Evolutionary conservation across 2,113 vertebrate species (phyloP).

Genomic region (Antechinus stuartii): DNA sequence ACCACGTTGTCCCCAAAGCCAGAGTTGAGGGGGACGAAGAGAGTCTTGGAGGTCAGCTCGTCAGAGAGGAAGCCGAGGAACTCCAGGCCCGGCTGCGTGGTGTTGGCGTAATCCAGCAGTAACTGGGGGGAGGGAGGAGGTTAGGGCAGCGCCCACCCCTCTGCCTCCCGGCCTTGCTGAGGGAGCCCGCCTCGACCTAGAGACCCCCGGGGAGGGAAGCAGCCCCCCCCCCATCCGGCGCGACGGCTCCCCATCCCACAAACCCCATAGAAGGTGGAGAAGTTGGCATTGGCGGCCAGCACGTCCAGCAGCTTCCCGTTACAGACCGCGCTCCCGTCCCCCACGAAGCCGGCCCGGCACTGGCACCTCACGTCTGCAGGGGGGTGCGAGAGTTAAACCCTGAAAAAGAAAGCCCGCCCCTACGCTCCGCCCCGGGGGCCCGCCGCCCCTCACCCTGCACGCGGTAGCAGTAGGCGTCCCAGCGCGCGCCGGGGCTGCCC

Average conservation of each 20-base stretch:
- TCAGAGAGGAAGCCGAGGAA: conserved; percentile 89
- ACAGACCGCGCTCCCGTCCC: conserved; percentile 90
- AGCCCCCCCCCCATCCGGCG: background rate
- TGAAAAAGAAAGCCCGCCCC: background rate
- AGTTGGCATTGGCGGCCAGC: conserved; percentile 87
- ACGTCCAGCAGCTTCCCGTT: conserved; percentile 91
- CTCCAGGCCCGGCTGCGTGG: conserved; percentile 84
- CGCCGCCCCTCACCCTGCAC: conserved; percentile 82
- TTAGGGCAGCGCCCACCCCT: background rate
- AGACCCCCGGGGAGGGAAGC: background rate
- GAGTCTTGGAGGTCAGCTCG: conserved; percentile 87
- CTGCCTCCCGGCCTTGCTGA: background rate
- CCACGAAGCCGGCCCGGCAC: conserved; percentile 89
- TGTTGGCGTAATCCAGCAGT: conserved; percentile 88
- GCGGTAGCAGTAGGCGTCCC: conserved; percentile 95
- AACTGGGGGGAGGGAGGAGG: conserved; percentile 80
- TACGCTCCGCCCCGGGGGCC: background rate
- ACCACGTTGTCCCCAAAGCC: conserved; percentile 92
- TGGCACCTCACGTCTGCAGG: conserved; percentile 89
- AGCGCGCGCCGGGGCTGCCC: conserved; percentile 82
- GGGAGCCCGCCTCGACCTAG: background rate
- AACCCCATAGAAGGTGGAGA: conserved; percentile 94
- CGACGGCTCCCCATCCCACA: background rate
- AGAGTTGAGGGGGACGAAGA: conserved; percentile 93
- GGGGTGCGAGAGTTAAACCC: background rate